Percentiles rank a stretch among this genome's conserved stretches.
These are phyloP conservation scores for Melipona bicolor DNA, from an alignment of 2,888 invertebrate genomes.

Conservation along the genomic window DNA sequence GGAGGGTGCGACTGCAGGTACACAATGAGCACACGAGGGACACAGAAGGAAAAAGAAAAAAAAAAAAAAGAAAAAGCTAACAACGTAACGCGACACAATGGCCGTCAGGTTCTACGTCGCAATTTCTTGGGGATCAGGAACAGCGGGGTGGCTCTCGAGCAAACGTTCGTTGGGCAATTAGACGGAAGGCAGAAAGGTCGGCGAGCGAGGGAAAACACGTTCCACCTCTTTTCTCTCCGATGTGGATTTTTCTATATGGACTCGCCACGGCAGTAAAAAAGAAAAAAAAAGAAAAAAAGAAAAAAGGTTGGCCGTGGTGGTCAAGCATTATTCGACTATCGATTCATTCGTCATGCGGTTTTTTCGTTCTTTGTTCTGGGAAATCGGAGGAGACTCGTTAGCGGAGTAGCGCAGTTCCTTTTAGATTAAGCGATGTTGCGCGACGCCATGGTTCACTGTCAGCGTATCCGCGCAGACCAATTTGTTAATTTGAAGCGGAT, in stretches of 20 bases:
- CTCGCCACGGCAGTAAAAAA: not conserved
- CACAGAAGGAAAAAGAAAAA: slow-evolving; percentile 15
- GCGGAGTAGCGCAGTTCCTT: slow-evolving; percentile 41
- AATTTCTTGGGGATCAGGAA: slow-evolving; percentile 67
- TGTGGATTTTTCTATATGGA: not conserved
- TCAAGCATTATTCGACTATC: slow-evolving; percentile 13
- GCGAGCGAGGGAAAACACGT: slow-evolving; percentile 17
- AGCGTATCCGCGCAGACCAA: slow-evolving; percentile 65
- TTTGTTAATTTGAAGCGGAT: slow-evolving; percentile 73
- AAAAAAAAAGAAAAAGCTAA: slow-evolving; percentile 61
- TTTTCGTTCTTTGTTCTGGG: slow-evolving; percentile 12
- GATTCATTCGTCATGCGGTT: slow-evolving; percentile 19
- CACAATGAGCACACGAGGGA: slow-evolving; percentile 45
- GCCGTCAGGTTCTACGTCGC: slow-evolving; percentile 50
- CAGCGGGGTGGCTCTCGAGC: slow-evolving; percentile 63
- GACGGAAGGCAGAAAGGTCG: slow-evolving; percentile 42
- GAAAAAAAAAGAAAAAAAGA: slow-evolving; percentile 5
- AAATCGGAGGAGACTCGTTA: slow-evolving; percentile 55
- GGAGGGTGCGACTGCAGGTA: slow-evolving; percentile 55
- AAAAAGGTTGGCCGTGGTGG: slow-evolving; percentile 11
- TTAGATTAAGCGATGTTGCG: slow-evolving; percentile 52
- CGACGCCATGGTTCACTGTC: slow-evolving; percentile 58
- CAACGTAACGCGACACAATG: slow-evolving; percentile 72
- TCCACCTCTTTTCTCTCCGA: slow-evolving; percentile 1
- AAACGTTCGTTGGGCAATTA: slow-evolving; percentile 62